Conservation (phyloP, 1,140 invertebrate genomes). For the Harlomillsia oculata region DNA sequence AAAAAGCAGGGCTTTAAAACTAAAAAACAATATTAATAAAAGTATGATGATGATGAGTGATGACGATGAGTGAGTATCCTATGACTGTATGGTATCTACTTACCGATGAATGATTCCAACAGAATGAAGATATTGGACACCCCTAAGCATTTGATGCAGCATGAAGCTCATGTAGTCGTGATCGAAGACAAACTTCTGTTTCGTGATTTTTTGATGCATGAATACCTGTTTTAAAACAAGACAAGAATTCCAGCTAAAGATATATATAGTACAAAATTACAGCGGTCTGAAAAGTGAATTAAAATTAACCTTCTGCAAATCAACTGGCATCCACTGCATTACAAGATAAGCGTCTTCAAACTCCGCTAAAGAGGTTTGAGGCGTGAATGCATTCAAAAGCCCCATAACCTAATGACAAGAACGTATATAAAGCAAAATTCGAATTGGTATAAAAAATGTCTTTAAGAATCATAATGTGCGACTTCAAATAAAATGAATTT, state of each 20-base stretch:
- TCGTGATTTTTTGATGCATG: too few species aligned
- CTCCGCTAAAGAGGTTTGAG: conserved; percentile 90
- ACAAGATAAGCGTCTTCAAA: conserved; percentile 98
- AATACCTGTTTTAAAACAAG: conserved; percentile 54
- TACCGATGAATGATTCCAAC: conserved; percentile 96
- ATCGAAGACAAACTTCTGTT: conserved; percentile 99
- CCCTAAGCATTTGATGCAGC: conserved; percentile 98
- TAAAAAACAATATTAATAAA: neutral
- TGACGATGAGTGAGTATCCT: too few species aligned
- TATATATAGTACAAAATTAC: neutral
- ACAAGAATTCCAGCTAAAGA: neutral
- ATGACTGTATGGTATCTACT: neutral
- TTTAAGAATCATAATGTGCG: neutral
- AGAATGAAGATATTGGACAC: conserved; percentile 97
- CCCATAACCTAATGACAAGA: conserved; percentile 94
- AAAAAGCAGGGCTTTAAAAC: conserved; percentile 6
- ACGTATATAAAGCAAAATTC: too few species aligned
- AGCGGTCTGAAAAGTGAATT: neutral
- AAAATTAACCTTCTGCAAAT: conserved; percentile 55
- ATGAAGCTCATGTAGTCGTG: conserved; percentile 99
- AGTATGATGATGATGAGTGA: too few species aligned
- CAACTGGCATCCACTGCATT: conserved; percentile 99
- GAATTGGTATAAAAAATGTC: neutral
- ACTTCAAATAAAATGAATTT: conserved; percentile 47
- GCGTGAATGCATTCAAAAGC: conserved; percentile 96